Conservation (phyloP, 2,888 invertebrate species). For the Tetramorium bicarinatum region DNA sequence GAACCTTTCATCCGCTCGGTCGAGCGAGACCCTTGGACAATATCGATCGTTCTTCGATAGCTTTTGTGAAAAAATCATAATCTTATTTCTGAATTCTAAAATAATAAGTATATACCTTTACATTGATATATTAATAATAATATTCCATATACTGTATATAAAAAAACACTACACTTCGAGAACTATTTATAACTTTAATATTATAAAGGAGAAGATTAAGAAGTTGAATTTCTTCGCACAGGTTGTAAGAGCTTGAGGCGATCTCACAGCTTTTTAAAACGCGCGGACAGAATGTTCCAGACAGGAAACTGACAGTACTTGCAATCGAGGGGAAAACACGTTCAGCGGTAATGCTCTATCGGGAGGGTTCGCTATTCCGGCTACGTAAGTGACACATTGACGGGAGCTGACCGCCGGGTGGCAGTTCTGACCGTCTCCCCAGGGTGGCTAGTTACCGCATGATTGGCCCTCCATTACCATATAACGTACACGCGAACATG, state of each 20-base stretch:
- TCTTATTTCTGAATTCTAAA: background rate
- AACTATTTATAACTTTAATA: background rate
- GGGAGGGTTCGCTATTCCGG: constrained; percentile 83
- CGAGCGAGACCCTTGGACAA: constrained; percentile 36
- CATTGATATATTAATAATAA: background rate
- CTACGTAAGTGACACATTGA: constrained; percentile 86
- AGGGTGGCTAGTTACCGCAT: constrained; percentile 86
- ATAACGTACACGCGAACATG: constrained; percentile 79
- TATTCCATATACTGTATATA: background rate
- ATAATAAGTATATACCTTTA: background rate
- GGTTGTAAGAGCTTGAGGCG: constrained; percentile 58
- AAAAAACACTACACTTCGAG: background rate
- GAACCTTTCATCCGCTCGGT: constrained; percentile 54
- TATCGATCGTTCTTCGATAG: background rate
- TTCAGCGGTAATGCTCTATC: constrained; percentile 77
- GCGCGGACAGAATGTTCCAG: constrained; percentile 75
- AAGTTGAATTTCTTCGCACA: constrained; percentile 17
- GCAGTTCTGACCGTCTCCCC: constrained; percentile 85
- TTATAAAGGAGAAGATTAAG: background rate
- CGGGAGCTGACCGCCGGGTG: constrained; percentile 85
- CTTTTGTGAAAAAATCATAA: constrained; percentile 29
- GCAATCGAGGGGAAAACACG: constrained; percentile 80
- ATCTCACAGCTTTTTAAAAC: constrained; percentile 68
- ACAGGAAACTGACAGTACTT: constrained; percentile 78
- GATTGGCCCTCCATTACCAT: constrained; percentile 87